Evolutionary conservation across 2,888 invertebrate species (phyloP).

Genomic region (Caenorhabditis zanzibari): DNA sequence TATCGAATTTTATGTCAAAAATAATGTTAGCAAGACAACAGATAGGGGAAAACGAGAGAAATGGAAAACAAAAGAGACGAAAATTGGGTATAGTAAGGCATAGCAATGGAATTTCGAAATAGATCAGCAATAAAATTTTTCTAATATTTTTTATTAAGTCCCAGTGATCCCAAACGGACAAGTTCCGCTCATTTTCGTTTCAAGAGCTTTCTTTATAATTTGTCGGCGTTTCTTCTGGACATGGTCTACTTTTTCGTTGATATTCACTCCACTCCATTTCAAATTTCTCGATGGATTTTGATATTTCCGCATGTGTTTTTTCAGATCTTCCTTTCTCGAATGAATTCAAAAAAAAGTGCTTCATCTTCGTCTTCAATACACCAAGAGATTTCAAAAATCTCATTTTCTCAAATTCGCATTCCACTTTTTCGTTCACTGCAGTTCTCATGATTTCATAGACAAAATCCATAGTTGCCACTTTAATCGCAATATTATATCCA

Average conservation of each 20-base stretch:
- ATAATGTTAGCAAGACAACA: conserved; percentile 6
- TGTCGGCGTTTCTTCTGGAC: no score
- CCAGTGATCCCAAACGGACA: background rate
- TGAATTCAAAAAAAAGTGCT: background rate
- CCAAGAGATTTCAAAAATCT: background rate
- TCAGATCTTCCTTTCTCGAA: background rate
- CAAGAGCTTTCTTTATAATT: no score
- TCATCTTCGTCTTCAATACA: background rate
- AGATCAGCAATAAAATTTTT: background rate
- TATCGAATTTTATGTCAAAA: background rate
- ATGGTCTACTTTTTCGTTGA: background rate
- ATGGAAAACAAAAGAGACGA: background rate
- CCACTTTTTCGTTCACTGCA: background rate
- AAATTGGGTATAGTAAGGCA: background rate
- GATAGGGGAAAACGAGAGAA: background rate
- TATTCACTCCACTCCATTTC: background rate
- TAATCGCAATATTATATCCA: background rate
- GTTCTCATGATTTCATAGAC: background rate
- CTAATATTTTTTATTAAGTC: background rate
- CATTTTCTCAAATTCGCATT: background rate
- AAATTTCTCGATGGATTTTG: background rate
- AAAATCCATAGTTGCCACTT: background rate
- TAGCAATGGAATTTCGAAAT: background rate
- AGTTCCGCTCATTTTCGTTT: background rate
- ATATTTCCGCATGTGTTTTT: background rate